phyloP scores from a whole-genome alignment of 2,797 vertebrate genomes.

The Hipposideros larvatus region DNA sequence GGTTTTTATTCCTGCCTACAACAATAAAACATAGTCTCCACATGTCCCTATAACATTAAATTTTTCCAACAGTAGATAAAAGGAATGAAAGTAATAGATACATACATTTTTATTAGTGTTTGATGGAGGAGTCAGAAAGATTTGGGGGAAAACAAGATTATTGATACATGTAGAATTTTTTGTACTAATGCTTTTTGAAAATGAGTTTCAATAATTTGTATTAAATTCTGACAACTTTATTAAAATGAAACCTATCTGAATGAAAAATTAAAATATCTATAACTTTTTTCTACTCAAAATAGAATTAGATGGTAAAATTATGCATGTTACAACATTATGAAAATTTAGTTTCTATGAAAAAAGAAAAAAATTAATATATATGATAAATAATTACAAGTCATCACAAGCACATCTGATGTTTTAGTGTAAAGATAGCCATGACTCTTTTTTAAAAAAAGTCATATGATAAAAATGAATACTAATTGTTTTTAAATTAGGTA shows the following conservation, averaged over 20 bases:
- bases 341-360: conserved; percentile 39
- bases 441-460: conserved; percentile 35
- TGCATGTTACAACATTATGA: not conserved
- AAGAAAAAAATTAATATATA: not conserved
- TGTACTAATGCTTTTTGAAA: conserved; percentile 47
- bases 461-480: conserved; percentile 19
- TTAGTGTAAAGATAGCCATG: conserved; percentile 40
- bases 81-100: conserved; percentile 4
- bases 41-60: not conserved
- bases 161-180: not conserved
- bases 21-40: not conserved
- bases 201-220: not conserved
- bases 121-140: not conserved
- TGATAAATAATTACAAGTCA: conserved; percentile 11
- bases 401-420: not conserved
- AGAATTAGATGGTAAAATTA: conserved; percentile 11
- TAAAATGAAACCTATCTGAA: conserved; percentile 22
- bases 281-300: conserved; percentile 38
- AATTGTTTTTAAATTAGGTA: conserved; percentile 36
- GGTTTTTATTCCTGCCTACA: conserved; percentile 42
- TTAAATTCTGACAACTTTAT: not conserved
- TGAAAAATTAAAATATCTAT: conserved; percentile 20
- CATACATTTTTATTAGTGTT: not conserved
- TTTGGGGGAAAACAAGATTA: not conserved
- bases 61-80: conserved; percentile 11